These are phyloP conservation scores for Eremobia ochroleuca DNA, from an alignment of 2,888 invertebrate genomes.

Conservation along the genomic window DNA sequence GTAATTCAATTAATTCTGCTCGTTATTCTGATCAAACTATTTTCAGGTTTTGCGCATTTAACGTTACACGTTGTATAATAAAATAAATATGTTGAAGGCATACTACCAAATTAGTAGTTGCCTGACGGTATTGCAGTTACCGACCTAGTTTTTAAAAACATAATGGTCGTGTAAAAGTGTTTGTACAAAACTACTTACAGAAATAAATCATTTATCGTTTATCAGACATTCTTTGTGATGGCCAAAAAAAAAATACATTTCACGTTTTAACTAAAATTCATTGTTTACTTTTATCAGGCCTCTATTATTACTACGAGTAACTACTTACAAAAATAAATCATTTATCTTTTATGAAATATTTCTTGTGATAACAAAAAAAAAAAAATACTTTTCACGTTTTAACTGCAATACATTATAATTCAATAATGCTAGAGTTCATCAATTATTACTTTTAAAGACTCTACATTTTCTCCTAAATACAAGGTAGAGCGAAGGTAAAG, in stretches of 20 bases:
- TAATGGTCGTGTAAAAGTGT: too few species aligned
- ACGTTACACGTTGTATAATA: too few species aligned
- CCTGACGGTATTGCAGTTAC: neutral
- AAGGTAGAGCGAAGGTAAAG: neutral
- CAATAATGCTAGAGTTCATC: neutral
- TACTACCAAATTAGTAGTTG: too few species aligned
- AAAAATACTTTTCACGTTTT: too few species aligned
- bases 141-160: neutral
- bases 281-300: neutral
- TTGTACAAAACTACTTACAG: too few species aligned
- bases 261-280: neutral
- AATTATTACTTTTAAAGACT: neutral
- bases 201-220: neutral
- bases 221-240: neutral
- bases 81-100: slow-evolving; percentile 3
- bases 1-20: too few species aligned
- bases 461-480: neutral
- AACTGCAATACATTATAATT: neutral
- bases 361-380: neutral
- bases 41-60: too few species aligned
- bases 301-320: neutral
- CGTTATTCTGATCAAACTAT: too few species aligned
- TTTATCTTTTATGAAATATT: neutral
- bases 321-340: neutral
- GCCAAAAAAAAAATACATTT: neutral